phyloP scores from a whole-genome alignment of 1,140 invertebrate species.

The Dinothrombium tinctorium region DNA sequence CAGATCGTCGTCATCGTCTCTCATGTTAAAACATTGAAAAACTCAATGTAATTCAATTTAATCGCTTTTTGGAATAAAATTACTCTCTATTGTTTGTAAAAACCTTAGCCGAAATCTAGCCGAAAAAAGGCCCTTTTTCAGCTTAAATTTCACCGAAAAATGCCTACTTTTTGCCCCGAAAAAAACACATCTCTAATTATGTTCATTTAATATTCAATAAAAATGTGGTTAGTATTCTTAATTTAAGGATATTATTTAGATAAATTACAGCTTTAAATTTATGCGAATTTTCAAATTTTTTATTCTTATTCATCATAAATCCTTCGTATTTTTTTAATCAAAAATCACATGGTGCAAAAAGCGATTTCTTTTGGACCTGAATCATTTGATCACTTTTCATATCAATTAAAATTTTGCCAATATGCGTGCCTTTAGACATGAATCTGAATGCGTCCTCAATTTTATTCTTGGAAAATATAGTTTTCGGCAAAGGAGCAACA shows the following conservation, averaged over 20 bases:
- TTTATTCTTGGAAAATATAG: constrained; percentile 54
- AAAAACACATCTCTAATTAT: too few species aligned
- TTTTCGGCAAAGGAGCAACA: constrained; percentile 53
- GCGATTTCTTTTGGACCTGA: constrained; percentile 17
- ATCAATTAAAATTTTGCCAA: constrained; percentile 60
- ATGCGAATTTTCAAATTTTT: constrained; percentile 76
- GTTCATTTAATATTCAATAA: too few species aligned
- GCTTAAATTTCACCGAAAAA: constrained; percentile 37
- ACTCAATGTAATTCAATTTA: constrained; percentile 82
- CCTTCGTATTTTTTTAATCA: constrained; percentile 58
- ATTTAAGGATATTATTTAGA: constrained; percentile 59
- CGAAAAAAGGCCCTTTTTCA: constrained; percentile 40
- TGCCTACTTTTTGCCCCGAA: constrained; percentile 42
- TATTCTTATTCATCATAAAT: constrained; percentile 62
- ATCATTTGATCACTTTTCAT: constrained; percentile 17
- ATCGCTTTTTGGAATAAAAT: constrained; percentile 33
- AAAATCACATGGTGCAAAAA: constrained; percentile 35
- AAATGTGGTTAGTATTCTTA: constrained; percentile 34
- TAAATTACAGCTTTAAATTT: constrained; percentile 77
- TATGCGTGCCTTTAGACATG: constrained; percentile 88
- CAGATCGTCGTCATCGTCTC: too few species aligned
- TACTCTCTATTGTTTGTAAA: too few species aligned
- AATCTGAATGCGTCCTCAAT: constrained; percentile 76
- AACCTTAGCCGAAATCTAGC: constrained; percentile 34
- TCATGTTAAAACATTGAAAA: too few species aligned